Evolutionary conservation across 2,113 vertebrate genomes (phyloP), one percentile per base, ranked within the genome.

Genomic region (Salvelinus alpinus): DNA sequence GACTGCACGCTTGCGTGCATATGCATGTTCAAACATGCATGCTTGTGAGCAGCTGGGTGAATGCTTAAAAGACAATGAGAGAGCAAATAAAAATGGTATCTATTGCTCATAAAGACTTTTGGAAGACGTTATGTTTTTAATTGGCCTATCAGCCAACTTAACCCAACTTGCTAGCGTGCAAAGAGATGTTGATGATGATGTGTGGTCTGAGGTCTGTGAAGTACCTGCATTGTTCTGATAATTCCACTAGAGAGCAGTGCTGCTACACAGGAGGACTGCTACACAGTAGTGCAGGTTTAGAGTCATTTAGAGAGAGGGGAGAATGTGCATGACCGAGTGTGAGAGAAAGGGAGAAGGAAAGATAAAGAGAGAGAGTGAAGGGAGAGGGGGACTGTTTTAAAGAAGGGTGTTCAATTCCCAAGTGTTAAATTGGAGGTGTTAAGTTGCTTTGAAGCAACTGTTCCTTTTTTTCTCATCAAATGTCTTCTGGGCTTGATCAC

Each of bases 211-310:
- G 16, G 16, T 57, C 54, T 20, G 13, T 57, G 4, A 57, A 57
- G 4, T 20, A 20, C 13, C 54, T 57, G 72, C 22, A 72, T 25
- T 68, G 69, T 31, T 27, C 5, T 16, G 1, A 11, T 11, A 5
- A 66, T 31, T 64, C 70, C 80, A 78, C n/a, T 70, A 76, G 78
- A 51, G 68, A 76, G 76, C 71, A 25, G 59, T 68, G 57, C 77
- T 64, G 78, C 27, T 29, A 16, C 7, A 24, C 44, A 44, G 38
- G 38, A 11, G 38, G 8, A 44, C 38, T 44, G 38, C 38, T 44
- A 11, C 38, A 44, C 38, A 44, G 38, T 44, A 11, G 2, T 44
- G 38, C 8, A 44, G 38, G 9, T 9, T 44, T 44, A 11, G 38
- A 44, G 38, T 44, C 38, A 44, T 12, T 44, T 44, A 44, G 38